Evolutionary conservation across 2,113 vertebrate genomes (phyloP).

Genomic region (Perca fluviatilis): DNA sequence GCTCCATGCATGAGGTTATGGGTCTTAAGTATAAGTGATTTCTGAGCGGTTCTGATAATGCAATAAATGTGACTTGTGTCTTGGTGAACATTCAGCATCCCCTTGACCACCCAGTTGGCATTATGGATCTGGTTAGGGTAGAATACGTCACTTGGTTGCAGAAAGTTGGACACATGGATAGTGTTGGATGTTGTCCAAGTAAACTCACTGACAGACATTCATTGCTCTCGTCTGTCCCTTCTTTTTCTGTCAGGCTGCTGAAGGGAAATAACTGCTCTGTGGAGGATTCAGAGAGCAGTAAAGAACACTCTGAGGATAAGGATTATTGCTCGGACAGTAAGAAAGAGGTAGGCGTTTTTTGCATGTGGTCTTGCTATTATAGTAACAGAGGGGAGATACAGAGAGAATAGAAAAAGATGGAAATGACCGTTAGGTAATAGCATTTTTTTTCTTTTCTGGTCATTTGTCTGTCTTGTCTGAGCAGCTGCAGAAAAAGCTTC

Average conservation of each 20-base stretch:
- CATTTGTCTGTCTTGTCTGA: constrained; percentile 38
- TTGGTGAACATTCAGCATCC: neutral
- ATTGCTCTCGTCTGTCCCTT: neutral
- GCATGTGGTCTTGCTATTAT: neutral
- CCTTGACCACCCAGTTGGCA: neutral
- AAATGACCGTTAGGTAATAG: neutral
- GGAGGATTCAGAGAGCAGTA: constrained; percentile 50
- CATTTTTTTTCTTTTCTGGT: neutral
- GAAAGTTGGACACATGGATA: constrained; percentile 4
- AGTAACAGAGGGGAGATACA: neutral
- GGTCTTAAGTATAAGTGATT: neutral
- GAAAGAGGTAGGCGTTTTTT: constrained; percentile 73
- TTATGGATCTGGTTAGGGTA: neutral
- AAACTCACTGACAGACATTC: constrained; percentile 6
- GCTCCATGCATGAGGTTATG: neutral
- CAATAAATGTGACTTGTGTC: neutral
- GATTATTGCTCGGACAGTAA: constrained; percentile 56
- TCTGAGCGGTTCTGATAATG: neutral
- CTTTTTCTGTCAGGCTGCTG: constrained; percentile 72
- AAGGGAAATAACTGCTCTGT: constrained; percentile 41
- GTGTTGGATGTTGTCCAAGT: constrained; percentile 1
- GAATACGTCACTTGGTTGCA: neutral
- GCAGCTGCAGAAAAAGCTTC: constrained; percentile 91
- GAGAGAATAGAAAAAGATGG: neutral
- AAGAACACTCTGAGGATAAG: constrained; percentile 67